These are phyloP conservation scores for Epinephelus moara DNA, from an alignment of 2,113 vertebrate genomes.

Conservation along the genomic window DNA sequence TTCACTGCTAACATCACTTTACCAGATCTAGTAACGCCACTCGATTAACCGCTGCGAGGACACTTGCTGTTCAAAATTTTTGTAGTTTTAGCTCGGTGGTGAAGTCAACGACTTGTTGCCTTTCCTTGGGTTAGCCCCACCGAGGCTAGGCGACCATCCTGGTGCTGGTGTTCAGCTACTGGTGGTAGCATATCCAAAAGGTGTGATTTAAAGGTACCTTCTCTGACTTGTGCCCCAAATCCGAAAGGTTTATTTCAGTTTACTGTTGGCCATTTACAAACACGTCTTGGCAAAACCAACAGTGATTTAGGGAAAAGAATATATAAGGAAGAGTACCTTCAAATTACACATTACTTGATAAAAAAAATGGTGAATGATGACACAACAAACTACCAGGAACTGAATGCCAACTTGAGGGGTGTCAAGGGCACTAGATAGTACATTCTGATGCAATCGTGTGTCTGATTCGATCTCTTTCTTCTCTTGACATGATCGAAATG, in stretches of 20 bases:
- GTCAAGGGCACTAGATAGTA: not conserved
- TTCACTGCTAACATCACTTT: not conserved
- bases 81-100: not conserved
- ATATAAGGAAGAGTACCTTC: not conserved
- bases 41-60: not conserved
- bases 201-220: not conserved
- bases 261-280: not conserved
- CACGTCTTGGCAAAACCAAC: not conserved
- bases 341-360: not conserved
- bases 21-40: not conserved
- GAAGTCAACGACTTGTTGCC: not conserved
- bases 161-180: not conserved
- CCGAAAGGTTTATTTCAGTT: not conserved
- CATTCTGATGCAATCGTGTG: not conserved
- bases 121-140: not conserved
- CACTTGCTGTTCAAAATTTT: not conserved
- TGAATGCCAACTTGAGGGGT: not conserved
- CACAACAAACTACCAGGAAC: too few relatives aligned
- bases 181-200: not conserved
- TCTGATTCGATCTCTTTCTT: not conserved
- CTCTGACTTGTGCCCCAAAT: not conserved
- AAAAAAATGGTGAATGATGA: not conserved
- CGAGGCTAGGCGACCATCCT: too few relatives aligned
- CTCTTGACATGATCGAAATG: not conserved
- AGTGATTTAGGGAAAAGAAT: not conserved